Conservation (phyloP, 2,888 invertebrate species). For the Clitarchus hookeri region DNA sequence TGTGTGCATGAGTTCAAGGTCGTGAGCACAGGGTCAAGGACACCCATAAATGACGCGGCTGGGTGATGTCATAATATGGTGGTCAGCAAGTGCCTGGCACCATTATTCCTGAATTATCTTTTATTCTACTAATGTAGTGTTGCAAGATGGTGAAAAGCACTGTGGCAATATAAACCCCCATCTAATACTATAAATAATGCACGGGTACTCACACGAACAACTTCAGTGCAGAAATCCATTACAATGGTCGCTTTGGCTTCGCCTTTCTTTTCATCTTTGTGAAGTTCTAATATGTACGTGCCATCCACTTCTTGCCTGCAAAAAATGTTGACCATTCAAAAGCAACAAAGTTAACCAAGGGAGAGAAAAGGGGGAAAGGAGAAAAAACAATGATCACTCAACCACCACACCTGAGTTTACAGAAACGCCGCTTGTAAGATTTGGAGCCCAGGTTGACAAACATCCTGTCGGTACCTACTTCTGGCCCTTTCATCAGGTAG, state of each 20-base stretch:
- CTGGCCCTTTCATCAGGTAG: slow-evolving; percentile 88
- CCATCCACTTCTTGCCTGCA: slow-evolving; percentile 83
- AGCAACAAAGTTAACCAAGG: not conserved
- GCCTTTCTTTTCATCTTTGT: slow-evolving; percentile 90
- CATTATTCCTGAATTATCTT: too few relatives aligned
- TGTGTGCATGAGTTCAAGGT: too few relatives aligned
- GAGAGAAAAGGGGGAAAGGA: not conserved
- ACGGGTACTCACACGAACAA: slow-evolving; percentile 68
- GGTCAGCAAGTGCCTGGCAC: too few relatives aligned
- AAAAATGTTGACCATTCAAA: not conserved
- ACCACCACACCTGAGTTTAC: slow-evolving; percentile 66
- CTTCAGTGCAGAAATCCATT: slow-evolving; percentile 92
- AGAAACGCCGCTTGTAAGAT: slow-evolving; percentile 89
- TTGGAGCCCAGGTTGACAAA: slow-evolving; percentile 91
- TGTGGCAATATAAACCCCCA: too few relatives aligned
- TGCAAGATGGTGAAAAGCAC: too few relatives aligned
- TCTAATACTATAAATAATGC: not conserved
- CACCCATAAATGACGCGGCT: too few relatives aligned
- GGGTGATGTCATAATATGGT: too few relatives aligned
- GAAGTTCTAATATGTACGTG: slow-evolving; percentile 87
- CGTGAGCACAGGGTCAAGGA: too few relatives aligned
- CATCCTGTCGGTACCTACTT: slow-evolving; percentile 86
- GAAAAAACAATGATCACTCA: not conserved
- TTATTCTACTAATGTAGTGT: too few relatives aligned
- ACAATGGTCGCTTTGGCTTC: slow-evolving; percentile 92